phyloP scores from a whole-genome alignment of 1,140 invertebrate genomes.

The Hypsibius dujardini region DNA sequence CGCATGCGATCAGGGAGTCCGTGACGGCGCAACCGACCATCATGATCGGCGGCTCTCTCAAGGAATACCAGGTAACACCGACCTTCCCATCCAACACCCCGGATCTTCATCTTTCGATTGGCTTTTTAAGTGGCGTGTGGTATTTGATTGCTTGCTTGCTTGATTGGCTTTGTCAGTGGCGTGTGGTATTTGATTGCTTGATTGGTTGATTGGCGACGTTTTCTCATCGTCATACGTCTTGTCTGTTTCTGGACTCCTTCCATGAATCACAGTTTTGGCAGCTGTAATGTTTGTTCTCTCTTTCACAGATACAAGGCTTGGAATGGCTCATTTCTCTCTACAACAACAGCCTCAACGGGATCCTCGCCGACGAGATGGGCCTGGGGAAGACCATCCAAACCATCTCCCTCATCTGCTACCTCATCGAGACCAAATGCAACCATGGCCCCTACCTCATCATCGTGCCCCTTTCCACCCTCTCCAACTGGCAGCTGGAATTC shows the following conservation, averaged over 20 bases:
- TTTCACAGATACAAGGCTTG: conserved; percentile 84
- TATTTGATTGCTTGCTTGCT: too few relatives aligned
- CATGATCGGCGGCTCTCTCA: conserved; percentile 45
- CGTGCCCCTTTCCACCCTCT: conserved; percentile 86
- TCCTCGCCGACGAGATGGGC: conserved; percentile 91
- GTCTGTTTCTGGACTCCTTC: too few relatives aligned
- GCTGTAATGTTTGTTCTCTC: too few relatives aligned
- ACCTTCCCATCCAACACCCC: too few relatives aligned
- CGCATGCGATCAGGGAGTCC: conserved; percentile 76
- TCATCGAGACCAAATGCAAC: conserved; percentile 94
- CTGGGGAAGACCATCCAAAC: conserved; percentile 91
- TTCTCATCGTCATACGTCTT: too few relatives aligned
- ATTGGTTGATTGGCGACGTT: too few relatives aligned
- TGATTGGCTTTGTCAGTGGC: too few relatives aligned
- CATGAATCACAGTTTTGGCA: too few relatives aligned
- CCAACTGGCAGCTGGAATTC: conserved; percentile 96
- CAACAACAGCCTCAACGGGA: conserved; percentile 91
- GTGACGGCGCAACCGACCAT: conserved; percentile 81
- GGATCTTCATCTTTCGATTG: too few relatives aligned
- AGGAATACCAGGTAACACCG: conserved; percentile 44
- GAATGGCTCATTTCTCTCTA: conserved; percentile 97
- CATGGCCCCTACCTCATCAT: conserved; percentile 94
- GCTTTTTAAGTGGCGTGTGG: too few relatives aligned
- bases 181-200: too few relatives aligned
- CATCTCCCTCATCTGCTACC: conserved; percentile 78